Conservation (phyloP, 2,113 vertebrate species). For the Cynocephalus volans region DNA sequence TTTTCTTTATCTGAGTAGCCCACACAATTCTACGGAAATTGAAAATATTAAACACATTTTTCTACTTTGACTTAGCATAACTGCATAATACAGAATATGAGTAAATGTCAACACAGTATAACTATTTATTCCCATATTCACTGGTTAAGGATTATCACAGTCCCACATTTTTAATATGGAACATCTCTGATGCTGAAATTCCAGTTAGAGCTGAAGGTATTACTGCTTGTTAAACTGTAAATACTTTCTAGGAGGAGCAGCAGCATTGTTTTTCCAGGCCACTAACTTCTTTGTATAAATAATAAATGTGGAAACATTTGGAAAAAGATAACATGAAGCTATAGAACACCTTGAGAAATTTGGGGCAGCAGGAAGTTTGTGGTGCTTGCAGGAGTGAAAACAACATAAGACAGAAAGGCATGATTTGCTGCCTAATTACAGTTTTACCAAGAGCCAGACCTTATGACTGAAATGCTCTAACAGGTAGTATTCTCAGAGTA, state of each 20-base stretch:
- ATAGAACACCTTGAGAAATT: neutral
- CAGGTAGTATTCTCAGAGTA: neutral
- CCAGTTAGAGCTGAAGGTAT: neutral
- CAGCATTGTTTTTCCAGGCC: neutral
- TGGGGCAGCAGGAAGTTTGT: neutral
- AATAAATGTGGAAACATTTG: neutral
- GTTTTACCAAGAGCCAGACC: neutral
- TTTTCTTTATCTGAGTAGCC: constrained; percentile 46
- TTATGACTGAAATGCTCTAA: neutral
- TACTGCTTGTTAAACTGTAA: constrained; percentile 33
- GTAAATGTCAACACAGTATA: neutral
- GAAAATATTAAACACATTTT: constrained; percentile 51
- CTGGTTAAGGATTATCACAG: neutral
- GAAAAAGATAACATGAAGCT: neutral
- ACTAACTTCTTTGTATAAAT: constrained; percentile 39
- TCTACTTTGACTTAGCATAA: constrained; percentile 33
- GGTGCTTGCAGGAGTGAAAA: neutral
- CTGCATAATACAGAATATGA: neutral
- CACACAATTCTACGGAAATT: neutral
- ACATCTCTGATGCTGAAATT: neutral
- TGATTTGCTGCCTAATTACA: neutral
- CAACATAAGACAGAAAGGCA: neutral
- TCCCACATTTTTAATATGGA: neutral
- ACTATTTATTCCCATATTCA: neutral
- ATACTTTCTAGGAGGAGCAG: constrained; percentile 42